Evolutionary conservation across 2,888 invertebrate genomes (phyloP).

Genomic region (Uropetala carovei): DNA sequence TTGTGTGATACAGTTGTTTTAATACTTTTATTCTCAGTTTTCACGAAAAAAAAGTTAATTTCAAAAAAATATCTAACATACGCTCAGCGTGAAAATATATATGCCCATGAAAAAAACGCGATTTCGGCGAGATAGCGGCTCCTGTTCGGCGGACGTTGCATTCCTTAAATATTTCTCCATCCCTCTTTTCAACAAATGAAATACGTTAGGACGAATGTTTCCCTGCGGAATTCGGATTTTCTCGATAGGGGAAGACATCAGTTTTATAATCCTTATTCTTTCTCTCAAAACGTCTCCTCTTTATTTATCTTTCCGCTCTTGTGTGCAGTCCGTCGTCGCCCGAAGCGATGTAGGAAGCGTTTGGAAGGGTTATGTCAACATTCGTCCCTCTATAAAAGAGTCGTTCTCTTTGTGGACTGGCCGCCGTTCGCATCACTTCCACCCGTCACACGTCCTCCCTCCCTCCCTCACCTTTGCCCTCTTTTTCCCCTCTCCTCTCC

Average conservation of each 20-base stretch:
- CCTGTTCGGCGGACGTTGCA: neutral
- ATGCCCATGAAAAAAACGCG: neutral
- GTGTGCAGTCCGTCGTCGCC: slow-evolving; percentile 27
- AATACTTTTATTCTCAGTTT: no score
- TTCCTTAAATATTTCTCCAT: neutral
- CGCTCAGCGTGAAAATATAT: no score
- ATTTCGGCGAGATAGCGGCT: neutral
- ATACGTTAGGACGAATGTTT: neutral
- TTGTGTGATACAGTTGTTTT: no score
- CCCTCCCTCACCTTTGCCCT: neutral
- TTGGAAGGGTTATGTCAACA: slow-evolving; percentile 56
- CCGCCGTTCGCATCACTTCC: slow-evolving; percentile 14
- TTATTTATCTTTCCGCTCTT: slow-evolving; percentile 13
- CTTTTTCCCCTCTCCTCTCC: neutral
- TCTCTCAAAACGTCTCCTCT: slow-evolving; percentile 19
- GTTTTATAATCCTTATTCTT: neutral
- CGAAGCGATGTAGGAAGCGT: slow-evolving; percentile 54
- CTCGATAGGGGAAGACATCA: neutral
- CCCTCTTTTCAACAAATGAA: neutral
- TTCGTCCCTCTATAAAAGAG: slow-evolving; percentile 49
- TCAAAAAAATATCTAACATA: no score
- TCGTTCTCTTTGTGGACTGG: neutral
- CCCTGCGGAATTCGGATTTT: neutral
- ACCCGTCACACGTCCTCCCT: neutral
- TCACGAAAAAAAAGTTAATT: no score